Base-by-base conservation (phyloP, 2,888 invertebrate genomes). In the Scelioninae gen. 1 region DNA sequence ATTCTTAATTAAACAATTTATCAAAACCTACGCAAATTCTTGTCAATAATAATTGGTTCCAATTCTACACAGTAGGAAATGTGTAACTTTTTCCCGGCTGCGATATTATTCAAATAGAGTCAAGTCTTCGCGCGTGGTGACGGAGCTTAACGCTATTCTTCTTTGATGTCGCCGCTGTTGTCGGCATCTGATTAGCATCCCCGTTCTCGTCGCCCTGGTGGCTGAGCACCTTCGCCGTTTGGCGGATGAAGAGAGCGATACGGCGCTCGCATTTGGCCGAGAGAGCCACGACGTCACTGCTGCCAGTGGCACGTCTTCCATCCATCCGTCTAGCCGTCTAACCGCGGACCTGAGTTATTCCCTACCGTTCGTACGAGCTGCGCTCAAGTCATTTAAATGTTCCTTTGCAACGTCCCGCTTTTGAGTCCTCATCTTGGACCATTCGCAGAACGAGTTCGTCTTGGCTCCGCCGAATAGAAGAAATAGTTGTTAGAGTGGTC, bases 111-210 rank as follows among this genome's bases (percentile, higher is more conserved):
- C n/a, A n/a, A n/a, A n/a, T n/a, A n/a, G n/a, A n/a, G n/a, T n/a
- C n/a, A n/a, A n/a, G n/a, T n/a, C n/a, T n/a, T n/a, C n/a, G n/a
- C n/a, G n/a, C 87, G 87, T 87, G 89, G 90, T 89, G 91, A 89
- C 89, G 88, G 87, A 88, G 76, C 86, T 88, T 88, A 89, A 89
- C 88, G 89, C 89, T 88, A 87, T 86, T 76, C 85, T 68, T 87
- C 86, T 92, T 91, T 91, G 91, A 91, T 89, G 87, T 90, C 78
- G 88, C 91, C 91, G 91, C 89, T 86, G 85, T 86, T 90, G 91
- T 91, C 91, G 90, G 91, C 91, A 91, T 91, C 92, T 91, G 92
- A 91, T 92, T 91, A 92, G 92, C 92, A 91, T 92, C 91, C 92
- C 84, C 85, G 87, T 86, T 82, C 82, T 71, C 66, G 16, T 66